Percentiles rank a stretch among this genome's conserved stretches.
phyloP scores from a whole-genome alignment of 2,113 vertebrate genomes.

The Mionectes macconnelli region DNA sequence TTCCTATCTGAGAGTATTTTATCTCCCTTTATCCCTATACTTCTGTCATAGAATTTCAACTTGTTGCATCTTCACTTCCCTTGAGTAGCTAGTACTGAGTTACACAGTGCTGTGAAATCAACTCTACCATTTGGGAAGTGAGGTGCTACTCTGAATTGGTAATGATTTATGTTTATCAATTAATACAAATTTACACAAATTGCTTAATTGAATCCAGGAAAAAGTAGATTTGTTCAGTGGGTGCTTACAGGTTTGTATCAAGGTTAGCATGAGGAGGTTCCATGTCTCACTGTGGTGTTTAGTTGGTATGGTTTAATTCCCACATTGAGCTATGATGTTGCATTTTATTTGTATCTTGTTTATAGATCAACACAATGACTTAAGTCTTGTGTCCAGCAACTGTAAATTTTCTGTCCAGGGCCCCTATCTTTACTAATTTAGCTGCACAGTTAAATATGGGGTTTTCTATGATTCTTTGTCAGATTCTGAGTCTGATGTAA shows the following conservation, averaged over 20 bases:
- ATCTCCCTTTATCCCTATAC: not conserved
- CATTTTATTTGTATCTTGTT: not conserved
- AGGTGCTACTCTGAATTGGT: not conserved
- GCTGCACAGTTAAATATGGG: not conserved
- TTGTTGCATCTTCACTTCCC: not conserved
- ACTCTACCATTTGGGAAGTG: not conserved
- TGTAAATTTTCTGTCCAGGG: not conserved
- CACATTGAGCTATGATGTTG: rapidly evolving
- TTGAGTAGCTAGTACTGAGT: not conserved
- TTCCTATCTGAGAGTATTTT: not conserved
- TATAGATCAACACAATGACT: not conserved
- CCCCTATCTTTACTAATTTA: not conserved
- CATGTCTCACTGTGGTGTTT: not conserved
- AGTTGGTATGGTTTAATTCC: not conserved
- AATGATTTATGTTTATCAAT: not conserved
- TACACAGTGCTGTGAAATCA: not conserved
- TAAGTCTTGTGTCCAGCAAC: not conserved
- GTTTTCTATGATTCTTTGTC: not conserved
- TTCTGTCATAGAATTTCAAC: not conserved
- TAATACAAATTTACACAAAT: not conserved
- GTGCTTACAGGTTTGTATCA: not conserved
- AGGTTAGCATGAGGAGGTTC: not conserved
- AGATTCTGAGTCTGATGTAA: not conserved
- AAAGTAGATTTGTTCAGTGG: not conserved
- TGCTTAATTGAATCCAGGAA: not conserved